Evolutionary conservation across 2,113 vertebrate genomes (phyloP).

Genomic region (Callithrix jacchus): DNA sequence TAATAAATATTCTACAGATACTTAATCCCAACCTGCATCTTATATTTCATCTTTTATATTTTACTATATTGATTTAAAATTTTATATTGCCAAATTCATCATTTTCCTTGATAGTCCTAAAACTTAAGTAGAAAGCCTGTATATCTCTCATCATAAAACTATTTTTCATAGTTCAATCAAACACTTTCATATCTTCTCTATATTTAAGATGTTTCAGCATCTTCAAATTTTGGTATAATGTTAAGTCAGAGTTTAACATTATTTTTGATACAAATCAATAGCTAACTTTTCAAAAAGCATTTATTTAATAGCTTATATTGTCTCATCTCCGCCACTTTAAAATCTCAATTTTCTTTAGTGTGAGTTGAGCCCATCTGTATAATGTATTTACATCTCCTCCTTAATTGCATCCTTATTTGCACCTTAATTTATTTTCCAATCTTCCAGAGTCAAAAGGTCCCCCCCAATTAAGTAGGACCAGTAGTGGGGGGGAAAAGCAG

Average conservation of each 20-base stretch:
- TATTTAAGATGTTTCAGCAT: background rate
- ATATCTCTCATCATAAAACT: background rate
- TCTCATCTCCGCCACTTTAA: background rate
- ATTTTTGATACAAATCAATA: background rate
- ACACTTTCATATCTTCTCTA: background rate
- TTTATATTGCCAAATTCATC: background rate
- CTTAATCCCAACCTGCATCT: background rate
- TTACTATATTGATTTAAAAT: background rate
- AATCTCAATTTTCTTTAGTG: background rate
- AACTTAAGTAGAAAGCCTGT: background rate
- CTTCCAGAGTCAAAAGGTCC: background rate
- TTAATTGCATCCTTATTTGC: background rate
- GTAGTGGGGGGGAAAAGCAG: background rate
- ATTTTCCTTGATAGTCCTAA: background rate
- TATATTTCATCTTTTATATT: background rate
- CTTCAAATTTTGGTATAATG: background rate
- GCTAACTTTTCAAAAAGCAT: background rate
- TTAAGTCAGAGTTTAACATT: background rate
- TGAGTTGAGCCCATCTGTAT: background rate
- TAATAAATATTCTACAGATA: background rate
- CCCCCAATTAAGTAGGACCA: background rate
- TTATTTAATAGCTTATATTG: background rate
- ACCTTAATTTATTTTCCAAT: background rate
- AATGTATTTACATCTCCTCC: background rate
- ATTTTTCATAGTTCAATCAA: background rate